Evolutionary conservation across 2,797 vertebrate genomes (phyloP).

Genomic region (Lithobates pipiens): DNA sequence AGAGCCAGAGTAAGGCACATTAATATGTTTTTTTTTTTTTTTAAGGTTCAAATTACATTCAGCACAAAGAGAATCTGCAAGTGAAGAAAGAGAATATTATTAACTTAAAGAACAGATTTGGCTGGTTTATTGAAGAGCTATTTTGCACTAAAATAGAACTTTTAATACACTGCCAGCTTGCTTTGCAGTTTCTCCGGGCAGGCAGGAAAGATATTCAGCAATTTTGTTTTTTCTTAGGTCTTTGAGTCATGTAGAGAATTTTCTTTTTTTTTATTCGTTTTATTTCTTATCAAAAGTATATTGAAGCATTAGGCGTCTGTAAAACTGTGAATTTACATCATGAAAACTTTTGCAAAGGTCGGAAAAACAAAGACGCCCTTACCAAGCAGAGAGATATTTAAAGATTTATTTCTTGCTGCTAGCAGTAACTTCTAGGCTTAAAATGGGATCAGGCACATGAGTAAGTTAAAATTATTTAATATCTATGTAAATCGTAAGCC

Average conservation of each 20-base stretch:
- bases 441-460: neutral
- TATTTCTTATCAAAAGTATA: constrained; percentile 23
- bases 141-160: constrained; percentile 45
- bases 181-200: constrained; percentile 24
- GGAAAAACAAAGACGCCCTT: constrained; percentile 7
- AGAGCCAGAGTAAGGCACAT: constrained; percentile 13
- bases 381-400: no score
- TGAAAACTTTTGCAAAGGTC: neutral
- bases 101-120: constrained; percentile 24
- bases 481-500: no score
- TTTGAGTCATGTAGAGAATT: constrained; percentile 15
- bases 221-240: neutral
- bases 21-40: constrained; percentile 14
- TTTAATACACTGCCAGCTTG: constrained; percentile 44
- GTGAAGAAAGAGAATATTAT: constrained; percentile 20
- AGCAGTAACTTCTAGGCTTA: neutral
- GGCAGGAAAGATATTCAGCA: constrained; percentile 14
- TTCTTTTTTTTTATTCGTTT: constrained; percentile 4
- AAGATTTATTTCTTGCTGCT: no score
- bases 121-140: constrained; percentile 41
- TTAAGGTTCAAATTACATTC: constrained; percentile 35
- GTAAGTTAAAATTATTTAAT: no score
- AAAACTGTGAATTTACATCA: constrained; percentile 1
- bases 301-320: constrained; percentile 2
- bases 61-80: constrained; percentile 21